Base-by-base conservation (phyloP, 1,140 invertebrate species). In the Neocloeon triangulifer region DNA sequence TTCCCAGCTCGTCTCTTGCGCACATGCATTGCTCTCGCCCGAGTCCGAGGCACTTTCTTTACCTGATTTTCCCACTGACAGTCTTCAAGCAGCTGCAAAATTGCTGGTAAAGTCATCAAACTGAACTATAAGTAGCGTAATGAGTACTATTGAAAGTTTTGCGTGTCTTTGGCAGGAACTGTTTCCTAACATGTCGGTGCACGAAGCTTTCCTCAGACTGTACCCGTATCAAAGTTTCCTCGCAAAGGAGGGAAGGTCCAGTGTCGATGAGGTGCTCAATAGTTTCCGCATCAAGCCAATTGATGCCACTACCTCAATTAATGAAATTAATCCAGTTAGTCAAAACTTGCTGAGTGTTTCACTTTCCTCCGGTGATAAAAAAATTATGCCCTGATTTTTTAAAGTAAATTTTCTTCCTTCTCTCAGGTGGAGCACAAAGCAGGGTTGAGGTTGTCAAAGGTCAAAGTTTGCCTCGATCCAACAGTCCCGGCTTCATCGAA, bases 21-120 rank as follows among this genome's bases (percentile, higher is more conserved):
- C 69, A 56, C 60, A 64, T 37, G 75, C 80, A 4, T 61, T 94
- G 20, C 51, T 73, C 27, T 73, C 74, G 1, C 62, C 62, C 45
- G 62, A 85, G 56, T 62, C 64, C 36, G 43, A 61, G 43, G 49
- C 61, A 44, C 48, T 85, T 17, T 72, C 67, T 30, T 51, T 95
- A 22, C 84, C 85, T 0, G 84, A 92, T 55, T 92, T 95, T 52
- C 89, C 91, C 0, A 46, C 91, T 1, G 80, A 91, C 43, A 89
- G 74, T 58, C 46, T 94, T 10, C 45, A 53, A 1, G 48, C 56
- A 5, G 65, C 68, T 14, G 69, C 70, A 0, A 50, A 61, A 43
- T 69, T 94, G 41, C 47, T 91, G 65, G 80, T 86, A 60, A 58
- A 47, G 39, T 33, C 35, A 27, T 10, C 17, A 15, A n/a, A 30